Evolutionary conservation across 2,888 invertebrate genomes (phyloP).

Genomic region (Rhopalosiphum nymphaeae): DNA sequence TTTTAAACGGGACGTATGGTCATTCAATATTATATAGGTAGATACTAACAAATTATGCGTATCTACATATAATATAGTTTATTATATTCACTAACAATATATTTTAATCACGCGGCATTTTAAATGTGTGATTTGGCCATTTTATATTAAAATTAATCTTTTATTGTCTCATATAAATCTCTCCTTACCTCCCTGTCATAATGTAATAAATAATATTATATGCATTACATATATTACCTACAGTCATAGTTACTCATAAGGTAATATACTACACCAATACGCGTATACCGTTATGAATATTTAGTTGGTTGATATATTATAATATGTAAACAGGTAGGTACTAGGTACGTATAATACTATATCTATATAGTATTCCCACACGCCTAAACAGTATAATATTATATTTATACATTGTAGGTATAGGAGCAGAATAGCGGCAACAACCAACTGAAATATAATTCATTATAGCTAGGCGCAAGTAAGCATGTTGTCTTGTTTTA

Average conservation of each 20-base stretch:
- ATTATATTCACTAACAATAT: not conserved
- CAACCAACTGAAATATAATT: not conserved
- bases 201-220: not conserved
- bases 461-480: not conserved
- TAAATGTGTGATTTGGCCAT: not conserved
- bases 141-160: not conserved
- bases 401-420: not conserved
- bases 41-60: not conserved
- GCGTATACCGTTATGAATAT: constrained; percentile 15
- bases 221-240: not conserved
- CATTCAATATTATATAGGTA: too few species aligned
- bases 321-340: not conserved
- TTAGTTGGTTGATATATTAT: not conserved
- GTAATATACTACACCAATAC: not conserved
- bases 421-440: not conserved
- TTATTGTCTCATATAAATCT: not conserved
- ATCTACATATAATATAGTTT: not conserved
- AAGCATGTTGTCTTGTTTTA: not conserved
- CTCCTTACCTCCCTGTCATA: too few species aligned
- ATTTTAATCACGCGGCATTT: not conserved
- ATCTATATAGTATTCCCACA: constrained; percentile 25
- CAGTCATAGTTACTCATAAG: not conserved
- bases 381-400: not conserved
- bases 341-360: not conserved
- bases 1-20: too few species aligned